phyloP scores from a whole-genome alignment of 2,888 invertebrate genomes.

The Drosophila mayaguana region DNA sequence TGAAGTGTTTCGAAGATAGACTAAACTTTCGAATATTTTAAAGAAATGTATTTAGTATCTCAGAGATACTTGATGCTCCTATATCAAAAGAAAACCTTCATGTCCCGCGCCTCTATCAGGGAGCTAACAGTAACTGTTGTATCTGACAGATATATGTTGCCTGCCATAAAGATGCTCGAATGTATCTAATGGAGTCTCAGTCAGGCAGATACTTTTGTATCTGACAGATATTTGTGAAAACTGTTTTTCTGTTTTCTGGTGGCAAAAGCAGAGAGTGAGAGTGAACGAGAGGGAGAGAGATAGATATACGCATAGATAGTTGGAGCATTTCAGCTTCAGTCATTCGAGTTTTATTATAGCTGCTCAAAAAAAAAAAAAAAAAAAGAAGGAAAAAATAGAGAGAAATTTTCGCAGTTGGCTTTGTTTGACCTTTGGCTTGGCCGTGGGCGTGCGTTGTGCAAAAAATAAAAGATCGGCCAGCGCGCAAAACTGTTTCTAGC shows the following conservation, averaged over 20 bases:
- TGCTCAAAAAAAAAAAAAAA: background rate
- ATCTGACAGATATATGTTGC: background rate
- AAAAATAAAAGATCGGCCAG: constrained; percentile 42
- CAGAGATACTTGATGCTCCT: background rate
- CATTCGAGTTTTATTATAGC: constrained; percentile 13
- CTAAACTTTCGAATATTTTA: background rate
- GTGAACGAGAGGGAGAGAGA: background rate
- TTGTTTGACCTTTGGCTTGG: constrained; percentile 71
- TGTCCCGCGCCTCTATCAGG: too few species aligned
- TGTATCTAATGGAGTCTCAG: background rate
- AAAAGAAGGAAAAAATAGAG: constrained; percentile 22
- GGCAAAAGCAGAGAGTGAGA: background rate
- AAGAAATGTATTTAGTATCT: background rate
- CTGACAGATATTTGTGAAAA: background rate
- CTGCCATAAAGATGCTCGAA: too few species aligned
- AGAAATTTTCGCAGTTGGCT: constrained; percentile 49
- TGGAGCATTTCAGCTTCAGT: constrained; percentile 22
- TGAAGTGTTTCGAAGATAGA: background rate
- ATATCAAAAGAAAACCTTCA: too few species aligned
- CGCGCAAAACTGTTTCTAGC: constrained; percentile 63
- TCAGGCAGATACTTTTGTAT: background rate
- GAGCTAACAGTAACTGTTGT: background rate
- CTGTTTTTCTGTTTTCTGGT: background rate
- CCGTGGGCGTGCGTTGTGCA: constrained; percentile 72
- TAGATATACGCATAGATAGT: background rate